A percentile compares a stretch with the other conserved stretches of the same genome.
Evolutionary conservation across 2,113 vertebrate species (phyloP).

Genomic region (Cyanoramphus novaezelandiae): DNA sequence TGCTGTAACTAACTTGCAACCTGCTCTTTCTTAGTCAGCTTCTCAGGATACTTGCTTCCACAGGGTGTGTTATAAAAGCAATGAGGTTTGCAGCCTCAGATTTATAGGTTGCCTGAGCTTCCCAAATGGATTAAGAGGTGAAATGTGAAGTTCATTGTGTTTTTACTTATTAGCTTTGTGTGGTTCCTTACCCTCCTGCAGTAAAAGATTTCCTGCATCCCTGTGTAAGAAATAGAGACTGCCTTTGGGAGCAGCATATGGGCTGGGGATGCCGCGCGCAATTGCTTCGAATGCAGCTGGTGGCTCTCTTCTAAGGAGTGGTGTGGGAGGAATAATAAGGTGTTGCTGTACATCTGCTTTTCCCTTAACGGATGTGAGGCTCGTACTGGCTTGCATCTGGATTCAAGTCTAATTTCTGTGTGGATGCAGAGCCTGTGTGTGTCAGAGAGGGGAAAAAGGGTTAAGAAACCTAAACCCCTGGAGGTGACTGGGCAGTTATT

Average conservation of each 20-base stretch:
- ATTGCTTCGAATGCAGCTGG: not conserved
- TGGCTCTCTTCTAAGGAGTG: not conserved
- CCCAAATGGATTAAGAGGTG: slow-evolving; percentile 12
- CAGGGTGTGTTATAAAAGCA: not conserved
- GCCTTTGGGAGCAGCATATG: not conserved
- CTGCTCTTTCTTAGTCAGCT: not conserved
- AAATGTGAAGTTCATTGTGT: not conserved
- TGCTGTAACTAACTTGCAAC: not conserved
- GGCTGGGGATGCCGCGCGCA: not conserved
- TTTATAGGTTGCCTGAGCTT: not conserved
- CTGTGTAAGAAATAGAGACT: not conserved
- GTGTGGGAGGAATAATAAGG: not conserved
- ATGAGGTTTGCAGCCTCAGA: slow-evolving; percentile 31
- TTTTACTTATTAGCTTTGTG: not conserved
- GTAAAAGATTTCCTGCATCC: not conserved
- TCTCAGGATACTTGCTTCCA: not conserved
- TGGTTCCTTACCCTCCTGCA: not conserved
- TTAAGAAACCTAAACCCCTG: not conserved
- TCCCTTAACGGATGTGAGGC: not conserved
- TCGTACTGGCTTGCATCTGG: not conserved
- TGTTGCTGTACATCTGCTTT: slow-evolving; percentile 12
- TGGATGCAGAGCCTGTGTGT: not conserved
- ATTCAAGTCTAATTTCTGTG: not conserved
- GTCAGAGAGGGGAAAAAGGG: not conserved
- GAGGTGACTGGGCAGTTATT: not conserved